Base-by-base conservation (phyloP, 35 echinoderm and acorn worm genomes). In the Holothuria glaberrima region DNA sequence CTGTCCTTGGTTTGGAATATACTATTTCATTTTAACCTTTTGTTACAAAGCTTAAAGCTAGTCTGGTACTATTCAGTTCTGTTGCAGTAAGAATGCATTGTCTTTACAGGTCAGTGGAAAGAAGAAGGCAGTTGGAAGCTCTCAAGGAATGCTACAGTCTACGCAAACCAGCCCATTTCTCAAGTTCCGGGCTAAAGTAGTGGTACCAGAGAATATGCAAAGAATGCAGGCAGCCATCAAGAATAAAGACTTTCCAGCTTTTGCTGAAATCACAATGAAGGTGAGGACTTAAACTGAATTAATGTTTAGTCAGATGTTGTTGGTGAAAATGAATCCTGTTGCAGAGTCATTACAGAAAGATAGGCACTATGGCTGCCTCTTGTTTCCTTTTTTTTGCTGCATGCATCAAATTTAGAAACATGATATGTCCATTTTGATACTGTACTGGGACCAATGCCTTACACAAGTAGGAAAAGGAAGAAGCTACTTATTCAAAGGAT, bases 201-300 rank as follows among this genome's bases (percentile, higher is more conserved):
- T 92, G 0, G 94, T 95, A 52, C 93, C 93, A 30, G 64, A 90
- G 13, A 88, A 86, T 58, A 93, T 99, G 88, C 73, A 91, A 34
- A 91, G 83, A 6, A 93, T 99, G 83, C 59, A 86, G 34, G 86
- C 86, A 54, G 97, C 97, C 45, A 95, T 99, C 41, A 83, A 86
- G 74, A 79, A 93, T 7, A 92, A 48, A 65, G 91, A 99, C 38
- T 99, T 91, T 90, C 45, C 80, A 58, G 80, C 91, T 30, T 99
- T 99, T 89, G 97, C 97, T 75, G 91, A 95, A 65, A 84, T 95
- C 20, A 99, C 97, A 31, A 99, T 99, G 97, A 94, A 99, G 91
- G 97, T 99, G 88, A 76, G 48, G 25, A 78, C 0, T 21, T 0
- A 54, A 54, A 9, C 9, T 54, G 50, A 54, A 17, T 9, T 14